phyloP scores from a whole-genome alignment of 2,797 vertebrate genomes.

The Tenualosa ilisha region DNA sequence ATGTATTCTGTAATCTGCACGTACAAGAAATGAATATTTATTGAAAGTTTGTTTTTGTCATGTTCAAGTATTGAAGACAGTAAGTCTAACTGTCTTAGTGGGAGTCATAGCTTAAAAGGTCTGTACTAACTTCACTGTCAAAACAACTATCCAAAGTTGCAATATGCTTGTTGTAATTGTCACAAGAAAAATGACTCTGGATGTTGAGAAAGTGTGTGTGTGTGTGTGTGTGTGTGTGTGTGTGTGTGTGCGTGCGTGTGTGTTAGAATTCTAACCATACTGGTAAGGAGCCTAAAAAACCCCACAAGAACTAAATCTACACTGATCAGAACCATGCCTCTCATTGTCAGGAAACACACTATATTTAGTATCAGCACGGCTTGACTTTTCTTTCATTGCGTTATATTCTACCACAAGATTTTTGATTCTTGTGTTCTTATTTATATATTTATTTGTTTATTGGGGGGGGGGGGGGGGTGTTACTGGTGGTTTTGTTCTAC shows the following conservation, averaged over 20 bases:
- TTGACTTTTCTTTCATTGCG: background rate
- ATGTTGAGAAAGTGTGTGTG: background rate
- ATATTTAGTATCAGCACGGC: background rate
- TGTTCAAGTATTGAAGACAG: no score
- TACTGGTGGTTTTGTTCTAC: background rate
- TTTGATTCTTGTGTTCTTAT: background rate
- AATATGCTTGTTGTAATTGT: background rate
- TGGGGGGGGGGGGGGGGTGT: background rate
- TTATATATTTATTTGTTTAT: background rate
- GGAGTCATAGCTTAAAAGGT: no score
- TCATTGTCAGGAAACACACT: background rate
- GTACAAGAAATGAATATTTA: background rate
- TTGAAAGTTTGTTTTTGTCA: no score
- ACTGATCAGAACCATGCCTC: background rate
- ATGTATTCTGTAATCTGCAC: background rate
- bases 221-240: background rate
- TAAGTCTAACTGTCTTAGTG: background rate
- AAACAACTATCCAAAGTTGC: background rate
- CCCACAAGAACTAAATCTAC: background rate
- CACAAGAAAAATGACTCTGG: background rate
- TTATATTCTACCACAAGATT: no score
- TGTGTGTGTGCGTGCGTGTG: background rate
- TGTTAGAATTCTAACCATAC: background rate
- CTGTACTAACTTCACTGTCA: background rate
- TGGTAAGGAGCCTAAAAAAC: background rate